phyloP scores from a whole-genome alignment of 30 jellyfish, hydroid and myxozoan species.

The Rhopilema esculentum region DNA sequence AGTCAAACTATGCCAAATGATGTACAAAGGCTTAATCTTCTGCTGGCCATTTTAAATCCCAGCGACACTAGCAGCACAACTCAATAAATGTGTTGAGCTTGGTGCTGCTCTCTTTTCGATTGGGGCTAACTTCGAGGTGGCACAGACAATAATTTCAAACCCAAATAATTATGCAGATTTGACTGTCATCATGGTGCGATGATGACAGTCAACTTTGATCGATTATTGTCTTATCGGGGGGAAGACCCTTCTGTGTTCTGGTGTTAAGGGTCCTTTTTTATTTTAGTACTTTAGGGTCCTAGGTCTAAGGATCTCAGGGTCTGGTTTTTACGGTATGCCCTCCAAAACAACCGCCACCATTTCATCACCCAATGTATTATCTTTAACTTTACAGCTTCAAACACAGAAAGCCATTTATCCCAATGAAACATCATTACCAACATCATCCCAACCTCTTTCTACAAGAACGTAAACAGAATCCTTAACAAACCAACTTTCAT shows the following conservation, averaged over 20 bases:
- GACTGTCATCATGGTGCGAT: too few species aligned
- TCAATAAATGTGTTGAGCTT: neutral
- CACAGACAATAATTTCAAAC: neutral
- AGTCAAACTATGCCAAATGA: too few species aligned
- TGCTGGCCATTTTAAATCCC: neutral
- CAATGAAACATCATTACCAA: neutral
- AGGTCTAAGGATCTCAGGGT: too few species aligned
- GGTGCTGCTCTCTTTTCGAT: slow-evolving; percentile 29
- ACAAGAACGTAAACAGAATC: neutral
- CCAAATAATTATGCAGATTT: neutral
- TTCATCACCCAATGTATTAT: neutral
- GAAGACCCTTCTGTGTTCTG: too few species aligned
- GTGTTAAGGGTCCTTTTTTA: neutral
- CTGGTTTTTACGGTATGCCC: too few species aligned
- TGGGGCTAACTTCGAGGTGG: slow-evolving; percentile 3
- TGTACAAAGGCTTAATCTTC: neutral
- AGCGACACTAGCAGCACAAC: neutral
- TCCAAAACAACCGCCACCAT: neutral
- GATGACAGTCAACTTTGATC: too few species aligned
- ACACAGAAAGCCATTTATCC: neutral
- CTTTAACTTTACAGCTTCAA: neutral
- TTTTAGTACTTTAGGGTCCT: neutral
- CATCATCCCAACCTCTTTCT: neutral
- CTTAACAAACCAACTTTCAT: neutral
- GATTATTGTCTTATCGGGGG: too few species aligned